phyloP scores from a whole-genome alignment of 2,888 invertebrate species.

The Ochropacha duplaris region DNA sequence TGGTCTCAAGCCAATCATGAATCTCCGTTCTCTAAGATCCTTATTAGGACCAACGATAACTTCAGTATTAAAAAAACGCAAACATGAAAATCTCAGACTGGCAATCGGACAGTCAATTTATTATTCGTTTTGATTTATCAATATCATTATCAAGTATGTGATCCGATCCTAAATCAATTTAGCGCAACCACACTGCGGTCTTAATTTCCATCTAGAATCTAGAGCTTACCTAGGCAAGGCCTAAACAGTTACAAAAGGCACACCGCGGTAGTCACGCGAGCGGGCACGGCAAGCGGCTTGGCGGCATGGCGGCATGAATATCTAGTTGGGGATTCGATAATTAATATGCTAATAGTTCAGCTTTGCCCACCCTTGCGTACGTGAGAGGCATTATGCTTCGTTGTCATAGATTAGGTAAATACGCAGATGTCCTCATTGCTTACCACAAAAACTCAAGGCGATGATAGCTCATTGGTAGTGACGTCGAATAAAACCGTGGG shows the following conservation, averaged over 20 bases:
- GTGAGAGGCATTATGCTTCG: constrained; percentile 51
- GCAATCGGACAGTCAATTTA: not conserved
- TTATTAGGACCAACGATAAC: no score
- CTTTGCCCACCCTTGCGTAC: constrained; percentile 63
- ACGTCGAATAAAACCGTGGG: no score
- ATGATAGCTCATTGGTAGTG: no score
- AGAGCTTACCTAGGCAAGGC: not conserved
- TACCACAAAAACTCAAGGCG: no score
- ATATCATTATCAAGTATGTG: not conserved
- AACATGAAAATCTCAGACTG: not conserved
- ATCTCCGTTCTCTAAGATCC: no score
- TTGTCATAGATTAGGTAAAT: constrained; percentile 30
- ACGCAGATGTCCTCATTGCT: not conserved
- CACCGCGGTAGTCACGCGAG: constrained; percentile 49
- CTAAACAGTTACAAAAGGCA: not conserved
- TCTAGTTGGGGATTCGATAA: constrained; percentile 63
- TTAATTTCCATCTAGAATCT: not conserved
- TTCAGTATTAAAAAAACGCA: no score
- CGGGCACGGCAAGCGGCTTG: no score
- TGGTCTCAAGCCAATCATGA: no score
- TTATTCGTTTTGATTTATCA: not conserved
- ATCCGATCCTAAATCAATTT: not conserved
- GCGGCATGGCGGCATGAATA: constrained; percentile 45
- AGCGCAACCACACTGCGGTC: not conserved
- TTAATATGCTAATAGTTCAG: constrained; percentile 74